Evolutionary conservation across 2,797 vertebrate genomes (phyloP), one percentile per base, ranked within the genome.

Genomic region (Ptychobarbus kaznakovi): DNA sequence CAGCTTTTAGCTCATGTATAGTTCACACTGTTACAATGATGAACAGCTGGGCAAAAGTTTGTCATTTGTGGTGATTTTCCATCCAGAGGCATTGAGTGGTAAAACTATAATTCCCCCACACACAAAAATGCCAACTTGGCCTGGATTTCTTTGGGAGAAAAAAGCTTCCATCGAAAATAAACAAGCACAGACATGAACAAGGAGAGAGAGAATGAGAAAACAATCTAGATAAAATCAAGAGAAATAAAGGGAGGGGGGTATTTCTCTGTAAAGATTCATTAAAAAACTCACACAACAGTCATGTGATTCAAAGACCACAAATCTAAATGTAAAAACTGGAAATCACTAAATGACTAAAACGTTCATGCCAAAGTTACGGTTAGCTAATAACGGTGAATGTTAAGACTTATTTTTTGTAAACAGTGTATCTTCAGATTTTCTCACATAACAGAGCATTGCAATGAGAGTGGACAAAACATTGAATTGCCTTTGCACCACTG

Each of bases 51-150:
- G 73, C 28, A 83, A 51, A 51, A 22, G 22, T n/a, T 66, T 6
- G 46, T 83, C 2, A 83, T 77, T 40, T 77, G 61, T 40, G 44
- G 49, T 84, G 20, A 16, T 58, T 79, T 70, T 79, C 65, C 25
- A 70, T 70, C 40, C 40, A 9, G 22, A 46, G 28, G 38, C 51
- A 72, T 42, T 73, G 28, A 61, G 69, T 40, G 49, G 82, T 68
- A 44, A 2, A 44, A 53, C 74, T 40, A 77, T 40, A 77, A 68
- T 68, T 77, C n/a, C 46, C 46, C 74, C 25, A 22, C 38, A 61
- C 82, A 56, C 83, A 85, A 72, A 79, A 85, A 85, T 80, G 66
- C 65, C 9, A 61, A 80, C 56, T 65, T 73, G 77, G 65, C 83
- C 51, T 22, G 22, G 32, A 70, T 61, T 63, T 73, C 28, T 38